Evolutionary conservation across 2,888 invertebrate species (phyloP), one percentile per base, ranked within the genome.

Genomic region (Apodemia hepburni): DNA sequence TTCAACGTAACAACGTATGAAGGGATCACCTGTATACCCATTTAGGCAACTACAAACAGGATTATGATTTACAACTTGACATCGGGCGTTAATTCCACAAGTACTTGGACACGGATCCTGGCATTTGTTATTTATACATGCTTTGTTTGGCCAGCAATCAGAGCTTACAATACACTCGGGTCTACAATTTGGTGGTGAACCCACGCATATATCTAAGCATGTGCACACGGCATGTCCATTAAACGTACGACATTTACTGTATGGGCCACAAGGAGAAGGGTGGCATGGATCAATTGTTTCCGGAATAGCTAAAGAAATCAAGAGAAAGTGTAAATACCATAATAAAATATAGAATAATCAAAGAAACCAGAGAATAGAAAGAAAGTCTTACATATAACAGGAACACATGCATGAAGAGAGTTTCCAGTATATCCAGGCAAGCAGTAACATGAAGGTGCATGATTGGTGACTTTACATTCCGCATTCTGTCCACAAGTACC

Each of bases 151-250:
- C 65, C 94, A 89, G 84, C 97, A 97, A 79, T 96, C 96, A 0
- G 96, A 94, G 81, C 95, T 96, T 71, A 95, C 94, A 68, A 95
- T 93, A 84, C 96, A 96, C 85, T 96, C 96, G 3, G 96, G 96
- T 71, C 94, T 92, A 82, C 96, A 96, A 69, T 93, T 92, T 29
- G 96, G 96, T 51, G 97, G 96, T 62, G 95, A 93, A 64, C 96
- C 96, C 69, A 95, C 87, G 81, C 94, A 96, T 69, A 94, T 93
- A 65, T 93, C 92, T 71, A 94, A 93, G 75, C 96, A 96, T 66
- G 96, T 95, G 81, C 96, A 96, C 66, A 95, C 94, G 58, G 96
- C 95, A 80, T 95, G 94, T 60, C 94, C 94, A 73, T 95, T 94
- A 73, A 94, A 92, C 60, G 93, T 93, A 63, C 95, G 93, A 84